A percentile compares a stretch with the other conserved stretches of the same genome.
Conservation (phyloP, 2,888 invertebrate genomes). For the Perizoma affinitatum region DNA sequence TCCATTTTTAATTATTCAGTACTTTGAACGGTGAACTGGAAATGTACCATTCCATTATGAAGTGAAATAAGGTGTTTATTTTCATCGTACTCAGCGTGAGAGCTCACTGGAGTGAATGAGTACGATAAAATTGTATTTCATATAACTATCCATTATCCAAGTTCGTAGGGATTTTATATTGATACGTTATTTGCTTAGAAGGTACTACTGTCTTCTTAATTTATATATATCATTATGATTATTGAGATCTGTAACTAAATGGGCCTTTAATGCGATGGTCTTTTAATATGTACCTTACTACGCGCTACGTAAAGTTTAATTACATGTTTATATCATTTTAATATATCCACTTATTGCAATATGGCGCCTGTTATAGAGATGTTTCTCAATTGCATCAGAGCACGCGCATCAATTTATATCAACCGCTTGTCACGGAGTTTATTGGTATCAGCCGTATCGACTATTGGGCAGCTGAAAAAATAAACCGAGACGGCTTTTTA, state of each 20-base stretch:
- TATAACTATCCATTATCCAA: constrained; percentile 1
- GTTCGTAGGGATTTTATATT: too few relatives aligned
- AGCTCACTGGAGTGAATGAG: constrained; percentile 49
- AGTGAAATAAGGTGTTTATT: constrained; percentile 72
- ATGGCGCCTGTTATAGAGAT: constrained; percentile 54
- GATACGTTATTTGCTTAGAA: too few relatives aligned
- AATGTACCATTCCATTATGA: constrained; percentile 64
- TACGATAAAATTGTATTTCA: constrained; percentile 49
- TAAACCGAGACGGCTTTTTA: not conserved
- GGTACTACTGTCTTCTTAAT: too few relatives aligned
- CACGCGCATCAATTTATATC: constrained; percentile 61
- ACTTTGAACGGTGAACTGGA: constrained; percentile 51
- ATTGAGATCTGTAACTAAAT: too few relatives aligned
- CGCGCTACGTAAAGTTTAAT: too few relatives aligned
- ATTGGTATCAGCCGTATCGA: constrained; percentile 63
- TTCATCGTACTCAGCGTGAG: constrained; percentile 60
- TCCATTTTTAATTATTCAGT: constrained; percentile 53
- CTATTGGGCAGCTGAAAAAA: constrained; percentile 38
- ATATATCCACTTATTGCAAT: not conserved
- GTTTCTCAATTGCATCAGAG: constrained; percentile 56
- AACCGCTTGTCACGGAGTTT: constrained; percentile 52
- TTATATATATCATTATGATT: too few relatives aligned
- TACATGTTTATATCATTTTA: too few relatives aligned
- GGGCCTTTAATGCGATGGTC: too few relatives aligned
- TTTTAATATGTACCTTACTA: too few relatives aligned